Conservation (phyloP, 1,140 invertebrate species). For the Phthorimaea operculella region DNA sequence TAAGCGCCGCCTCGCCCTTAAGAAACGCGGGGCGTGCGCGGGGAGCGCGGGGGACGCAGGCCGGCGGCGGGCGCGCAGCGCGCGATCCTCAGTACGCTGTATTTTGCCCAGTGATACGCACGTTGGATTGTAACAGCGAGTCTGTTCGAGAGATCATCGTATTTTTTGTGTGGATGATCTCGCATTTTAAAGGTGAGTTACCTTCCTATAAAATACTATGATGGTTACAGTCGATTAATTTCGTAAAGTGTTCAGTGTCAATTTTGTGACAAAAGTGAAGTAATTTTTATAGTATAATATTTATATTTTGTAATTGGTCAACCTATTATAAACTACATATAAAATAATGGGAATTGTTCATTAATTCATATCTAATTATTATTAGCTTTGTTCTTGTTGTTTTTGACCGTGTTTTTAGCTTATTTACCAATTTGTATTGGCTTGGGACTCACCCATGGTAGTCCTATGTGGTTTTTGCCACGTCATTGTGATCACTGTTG, state of each 20-base stretch:
- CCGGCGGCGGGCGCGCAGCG: constrained; percentile 4
- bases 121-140: background rate
- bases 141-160: constrained; percentile 1
- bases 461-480: background rate
- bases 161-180: background rate
- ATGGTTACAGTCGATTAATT: background rate
- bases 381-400: background rate
- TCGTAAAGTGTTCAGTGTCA: background rate
- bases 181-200: background rate
- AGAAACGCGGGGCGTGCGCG: no score
- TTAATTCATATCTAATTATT: background rate
- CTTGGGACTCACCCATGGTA: background rate
- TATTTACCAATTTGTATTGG: background rate
- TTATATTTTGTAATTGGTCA: no score
- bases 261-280: background rate
- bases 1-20: no score
- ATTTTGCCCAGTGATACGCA: constrained; percentile 3
- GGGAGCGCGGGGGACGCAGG: background rate
- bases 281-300: no score
- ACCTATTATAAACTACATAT: no score
- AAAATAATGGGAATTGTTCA: background rate
- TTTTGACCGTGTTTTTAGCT: background rate
- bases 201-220: background rate
- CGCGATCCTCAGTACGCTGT: constrained; percentile 4
- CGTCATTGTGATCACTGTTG: no score